Evolutionary conservation across 2,113 vertebrate species (phyloP).

Genomic region (Ardeotis arabs): DNA sequence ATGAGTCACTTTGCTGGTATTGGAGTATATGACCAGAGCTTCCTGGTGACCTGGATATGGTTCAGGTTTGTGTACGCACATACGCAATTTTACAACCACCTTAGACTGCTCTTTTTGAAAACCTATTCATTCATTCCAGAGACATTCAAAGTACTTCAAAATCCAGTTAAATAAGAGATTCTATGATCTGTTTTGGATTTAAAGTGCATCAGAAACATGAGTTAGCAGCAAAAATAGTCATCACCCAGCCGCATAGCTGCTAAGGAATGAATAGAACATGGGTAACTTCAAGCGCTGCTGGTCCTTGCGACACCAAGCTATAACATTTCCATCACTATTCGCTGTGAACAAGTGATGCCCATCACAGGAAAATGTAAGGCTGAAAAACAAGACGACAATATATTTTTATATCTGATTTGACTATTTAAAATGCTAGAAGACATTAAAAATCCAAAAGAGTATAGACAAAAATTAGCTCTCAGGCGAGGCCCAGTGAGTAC

Average conservation of each 20-base stretch:
- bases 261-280: slow-evolving; percentile 99
- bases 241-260: slow-evolving; percentile 95
- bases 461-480: neutral
- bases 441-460: neutral
- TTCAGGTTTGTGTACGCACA: slow-evolving; percentile 1
- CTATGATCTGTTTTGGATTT: neutral
- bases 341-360: slow-evolving; percentile 97
- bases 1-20: neutral
- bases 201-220: slow-evolving; percentile 45
- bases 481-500: neutral
- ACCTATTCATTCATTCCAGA: neutral
- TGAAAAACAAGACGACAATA: slow-evolving; percentile 57
- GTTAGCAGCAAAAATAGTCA: neutral
- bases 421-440: neutral
- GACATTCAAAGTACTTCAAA: slow-evolving; percentile 24
- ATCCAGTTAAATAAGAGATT: slow-evolving; percentile 6
- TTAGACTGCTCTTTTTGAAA: neutral
- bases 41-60: slow-evolving; percentile 4
- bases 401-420: neutral
- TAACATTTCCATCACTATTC: slow-evolving; percentile 93
- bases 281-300: slow-evolving; percentile 96
- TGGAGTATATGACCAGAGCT: slow-evolving; percentile 6
- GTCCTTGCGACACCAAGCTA: slow-evolving; percentile 96
- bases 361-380: slow-evolving; percentile 97
- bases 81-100: neutral